Evolutionary conservation across 2,113 vertebrate species (phyloP), one percentile per base, ranked within the genome.

Genomic region (Pygoscelis antarcticus): DNA sequence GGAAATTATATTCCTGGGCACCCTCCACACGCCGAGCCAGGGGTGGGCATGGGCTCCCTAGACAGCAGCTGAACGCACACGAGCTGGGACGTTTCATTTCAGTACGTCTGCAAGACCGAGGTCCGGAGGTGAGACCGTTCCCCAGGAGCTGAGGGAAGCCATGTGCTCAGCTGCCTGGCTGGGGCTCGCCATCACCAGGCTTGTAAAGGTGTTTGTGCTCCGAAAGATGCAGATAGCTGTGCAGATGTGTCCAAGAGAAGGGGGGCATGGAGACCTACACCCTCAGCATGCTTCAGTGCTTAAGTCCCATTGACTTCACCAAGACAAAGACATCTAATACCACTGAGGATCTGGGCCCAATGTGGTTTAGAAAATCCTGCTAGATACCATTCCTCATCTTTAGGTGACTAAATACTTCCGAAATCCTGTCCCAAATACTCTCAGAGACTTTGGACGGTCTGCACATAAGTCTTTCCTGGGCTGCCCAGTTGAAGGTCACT

Each of bases 61-160:
- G 32, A 20, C 8, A 58, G 66, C 34, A 55, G 34, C 40, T 18
- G 3, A 69, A 52, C 1, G 2, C 23, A 18, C 6, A 2, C 0
- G 2, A 69, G 10, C 29, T 40, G 60, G 44, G 32, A 36, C 2
- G 0, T 26, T 69, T 44, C 3, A 0, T n/a, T 16, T 32, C 10
- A 9, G 38, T 17, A 8, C 1, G 0, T 60, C 83, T 66, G 16
- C 40, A 40, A 29, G 42, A 44, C 10, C 1, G 1, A 51, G 51
- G 34, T 30, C 34, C 1, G 0, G 54, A 74, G 20, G 11, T 18
- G 47, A 52, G 34, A 20, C 38, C 1, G 0, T 32, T 78, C 27
- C 42, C 16, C 5, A 22, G 34, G 47, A 58, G 34, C 51, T 47
- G 38, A 17, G 9, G 4, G n/a, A 17, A 60, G 44, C 7, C 22